A percentile compares a stretch with the other conserved stretches of the same genome.
These are phyloP conservation scores for Trissolcus brochymenae DNA, from an alignment of 2,888 invertebrate genomes.

Conservation along the genomic window DNA sequence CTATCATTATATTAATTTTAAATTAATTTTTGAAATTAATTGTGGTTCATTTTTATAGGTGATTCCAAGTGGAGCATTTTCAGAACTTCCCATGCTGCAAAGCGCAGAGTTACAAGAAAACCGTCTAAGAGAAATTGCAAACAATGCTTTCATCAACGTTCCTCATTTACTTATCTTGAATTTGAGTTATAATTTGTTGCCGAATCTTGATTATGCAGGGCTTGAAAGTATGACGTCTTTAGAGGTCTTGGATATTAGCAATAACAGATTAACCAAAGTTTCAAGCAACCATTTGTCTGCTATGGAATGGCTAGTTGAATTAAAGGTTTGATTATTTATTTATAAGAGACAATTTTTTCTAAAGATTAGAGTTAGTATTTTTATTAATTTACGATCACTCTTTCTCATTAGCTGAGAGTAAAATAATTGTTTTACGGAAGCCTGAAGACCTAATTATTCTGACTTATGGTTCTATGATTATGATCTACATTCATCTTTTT, in stretches of 20 bases:
- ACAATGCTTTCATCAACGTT: slow-evolving; percentile 86
- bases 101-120: slow-evolving; percentile 89
- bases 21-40: not conserved
- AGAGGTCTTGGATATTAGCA: slow-evolving; percentile 90
- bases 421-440: slow-evolving; percentile 65
- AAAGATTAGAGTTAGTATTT: slow-evolving; percentile 4
- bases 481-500: slow-evolving; percentile 36
- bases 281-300: slow-evolving; percentile 82
- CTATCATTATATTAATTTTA: not conserved
- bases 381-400: slow-evolving; percentile 47
- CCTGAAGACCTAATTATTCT: slow-evolving; percentile 45
- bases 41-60: slow-evolving; percentile 59
- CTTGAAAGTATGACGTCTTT: slow-evolving; percentile 85
- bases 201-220: slow-evolving; percentile 85
- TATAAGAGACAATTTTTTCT: not conserved
- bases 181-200: slow-evolving; percentile 88
- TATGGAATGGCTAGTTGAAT: slow-evolving; percentile 91
- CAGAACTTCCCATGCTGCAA: slow-evolving; percentile 85
- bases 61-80: slow-evolving; percentile 86
- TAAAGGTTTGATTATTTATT: slow-evolving; percentile 78
- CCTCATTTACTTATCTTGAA: slow-evolving; percentile 89
- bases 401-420: slow-evolving; percentile 69
- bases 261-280: slow-evolving; percentile 85
- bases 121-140: slow-evolving; percentile 83
- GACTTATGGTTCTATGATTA: slow-evolving; percentile 35